Base-by-base conservation (phyloP, 2,797 vertebrate species). In the Oryzias sinensis region DNA sequence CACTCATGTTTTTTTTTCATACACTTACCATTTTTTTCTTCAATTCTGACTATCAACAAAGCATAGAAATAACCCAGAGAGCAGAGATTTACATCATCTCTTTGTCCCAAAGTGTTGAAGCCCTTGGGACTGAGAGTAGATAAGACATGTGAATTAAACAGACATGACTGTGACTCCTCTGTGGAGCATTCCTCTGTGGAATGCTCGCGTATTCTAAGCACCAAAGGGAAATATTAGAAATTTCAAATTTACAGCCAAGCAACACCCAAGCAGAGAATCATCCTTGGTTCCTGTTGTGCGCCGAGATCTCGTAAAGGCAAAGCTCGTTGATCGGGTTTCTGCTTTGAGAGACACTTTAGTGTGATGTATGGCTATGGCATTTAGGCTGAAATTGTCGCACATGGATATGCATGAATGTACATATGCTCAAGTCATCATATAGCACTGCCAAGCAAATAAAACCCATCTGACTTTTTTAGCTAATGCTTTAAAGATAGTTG, bases 291-390 rank as follows among this genome's bases (percentile, higher is more conserved):
- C 49, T 20, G 3, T 33, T 56, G 6, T 24, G 50, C 11, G 44
- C 45, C 54, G n/a, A 49, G 54, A 13, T n/a, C 45, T 14, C 51
- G 45, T 22, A 49, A 37, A 62, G 14, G 14, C 6, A 47, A 48
- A 53, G 41, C 7, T 17, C 2, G 0, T 43, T 24, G 27, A 37
- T 44, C 22, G 18, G 49, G 29, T 47, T 43, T 40, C 40, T 49
- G 48, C 51, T 64, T 27, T 16, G n/a, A 46, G 33, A 54, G 59
- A 48, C 44, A 47, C 59, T 63, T 61, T n/a, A 46, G 1, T 56
- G 25, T 76, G 74, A 81, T 77, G 24, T 66, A 82, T 70, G 58
- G 47, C 58, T 37, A 58, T 76, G 70, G 33, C 65, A 71, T 79
- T 75, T 55, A 65, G 61, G 49, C 37, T 50, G 27, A 68, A 72